phyloP scores from a whole-genome alignment of 2,888 invertebrate species.

The Monoplex corrugatus region DNA sequence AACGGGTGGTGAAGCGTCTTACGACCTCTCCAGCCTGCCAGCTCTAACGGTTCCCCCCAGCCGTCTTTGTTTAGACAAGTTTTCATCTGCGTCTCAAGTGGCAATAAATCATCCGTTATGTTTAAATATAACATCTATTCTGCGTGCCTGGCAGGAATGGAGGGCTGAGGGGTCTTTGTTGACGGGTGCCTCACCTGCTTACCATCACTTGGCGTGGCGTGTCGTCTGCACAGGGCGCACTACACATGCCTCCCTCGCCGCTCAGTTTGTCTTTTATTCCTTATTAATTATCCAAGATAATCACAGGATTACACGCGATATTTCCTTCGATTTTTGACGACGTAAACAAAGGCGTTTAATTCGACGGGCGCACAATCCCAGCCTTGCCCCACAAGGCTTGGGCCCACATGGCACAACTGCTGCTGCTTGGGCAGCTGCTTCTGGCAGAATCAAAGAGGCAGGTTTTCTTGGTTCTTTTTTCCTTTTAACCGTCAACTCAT shows the following conservation, averaged over 20 bases:
- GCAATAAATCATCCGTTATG: constrained; percentile 78
- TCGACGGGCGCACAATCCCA: constrained; percentile 52
- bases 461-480: constrained; percentile 39
- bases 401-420: constrained; percentile 53
- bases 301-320: constrained; percentile 76
- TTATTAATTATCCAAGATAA: constrained; percentile 77
- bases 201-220: constrained; percentile 69
- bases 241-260: constrained; percentile 61
- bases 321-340: constrained; percentile 59
- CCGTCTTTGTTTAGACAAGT: constrained; percentile 62
- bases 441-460: constrained; percentile 61
- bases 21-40: constrained; percentile 43
- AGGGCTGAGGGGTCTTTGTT: constrained; percentile 70
- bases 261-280: constrained; percentile 76
- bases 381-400: constrained; percentile 50
- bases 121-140: constrained; percentile 73
- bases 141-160: constrained; percentile 72
- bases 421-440: constrained; percentile 59
- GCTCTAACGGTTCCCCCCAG: constrained; percentile 55
- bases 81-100: constrained; percentile 75
- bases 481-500: constrained; percentile 46
- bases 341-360: constrained; percentile 68
- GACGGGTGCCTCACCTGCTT: constrained; percentile 72
- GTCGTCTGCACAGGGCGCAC: constrained; percentile 69
- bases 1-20: constrained; percentile 46